These are phyloP conservation scores for Dusona sp. DNA, from an alignment of 2,888 invertebrate genomes.

Conservation along the genomic window DNA sequence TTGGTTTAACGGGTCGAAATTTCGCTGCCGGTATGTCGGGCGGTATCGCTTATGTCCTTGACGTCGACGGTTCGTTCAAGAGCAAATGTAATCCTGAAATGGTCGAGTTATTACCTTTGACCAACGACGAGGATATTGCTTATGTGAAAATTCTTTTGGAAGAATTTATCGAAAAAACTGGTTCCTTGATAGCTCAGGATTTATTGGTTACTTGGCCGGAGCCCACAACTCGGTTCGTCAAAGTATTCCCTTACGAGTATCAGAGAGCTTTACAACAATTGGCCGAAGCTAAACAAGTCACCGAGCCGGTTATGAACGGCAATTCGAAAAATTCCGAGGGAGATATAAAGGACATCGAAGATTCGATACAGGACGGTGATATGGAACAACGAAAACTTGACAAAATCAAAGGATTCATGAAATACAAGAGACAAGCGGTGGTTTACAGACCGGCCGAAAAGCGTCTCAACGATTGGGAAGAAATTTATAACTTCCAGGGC, in stretches of 20 bases:
- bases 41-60: constrained; percentile 97
- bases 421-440: constrained; percentile 95
- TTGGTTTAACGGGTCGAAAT: constrained; percentile 98
- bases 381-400: constrained; percentile 93
- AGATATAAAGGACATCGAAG: constrained; percentile 92
- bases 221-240: constrained; percentile 92
- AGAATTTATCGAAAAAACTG: constrained; percentile 95
- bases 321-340: constrained; percentile 79
- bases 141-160: constrained; percentile 91
- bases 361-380: constrained; percentile 91
- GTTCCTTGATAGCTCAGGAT: constrained; percentile 92
- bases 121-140: constrained; percentile 91
- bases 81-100: constrained; percentile 97
- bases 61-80: constrained; percentile 93
- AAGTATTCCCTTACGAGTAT: constrained; percentile 99
- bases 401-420: constrained; percentile 96
- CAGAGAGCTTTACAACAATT: constrained; percentile 93
- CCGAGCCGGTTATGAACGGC: constrained; percentile 81
- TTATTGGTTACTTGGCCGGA: constrained; percentile 93
- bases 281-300: constrained; percentile 84
- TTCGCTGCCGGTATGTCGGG: constrained; percentile 99
- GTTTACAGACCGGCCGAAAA: constrained; percentile 94
- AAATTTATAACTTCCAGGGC: constrained; percentile 95
- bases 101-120: constrained; percentile 95
- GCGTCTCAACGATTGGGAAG: constrained; percentile 97